Evolutionary conservation across 2,113 vertebrate genomes (phyloP).

Genomic region (Clarias gariepinus): DNA sequence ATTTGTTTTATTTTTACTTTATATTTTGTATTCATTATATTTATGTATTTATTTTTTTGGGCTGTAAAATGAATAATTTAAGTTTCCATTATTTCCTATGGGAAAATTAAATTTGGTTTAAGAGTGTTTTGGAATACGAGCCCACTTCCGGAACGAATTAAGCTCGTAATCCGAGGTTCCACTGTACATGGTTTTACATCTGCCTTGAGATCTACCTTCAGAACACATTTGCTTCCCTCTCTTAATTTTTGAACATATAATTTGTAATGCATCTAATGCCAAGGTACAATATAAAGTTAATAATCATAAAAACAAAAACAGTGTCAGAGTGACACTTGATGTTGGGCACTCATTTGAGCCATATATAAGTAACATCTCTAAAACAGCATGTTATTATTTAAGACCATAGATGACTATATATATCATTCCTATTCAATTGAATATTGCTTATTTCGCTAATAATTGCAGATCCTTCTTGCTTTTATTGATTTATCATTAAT

Average conservation of each 20-base stretch:
- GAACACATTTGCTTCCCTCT: not conserved
- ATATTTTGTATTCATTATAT: too few relatives aligned
- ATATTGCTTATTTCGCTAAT: not conserved
- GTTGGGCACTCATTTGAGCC: not conserved
- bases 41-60: too few relatives aligned
- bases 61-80: too few relatives aligned
- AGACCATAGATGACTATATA: not conserved
- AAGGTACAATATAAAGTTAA: not conserved
- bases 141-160: too few relatives aligned
- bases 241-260: not conserved
- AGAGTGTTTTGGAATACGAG: too few relatives aligned
- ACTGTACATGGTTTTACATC: not conserved
- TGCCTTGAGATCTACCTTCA: constrained; percentile 43
- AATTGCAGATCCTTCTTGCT: not conserved
- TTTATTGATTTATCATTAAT: not conserved
- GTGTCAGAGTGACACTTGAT: not conserved
- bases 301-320: too few relatives aligned
- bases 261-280: not conserved
- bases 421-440: not conserved
- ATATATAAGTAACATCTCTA: not conserved
- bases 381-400: not conserved
- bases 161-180: too few relatives aligned
- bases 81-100: too few relatives aligned
- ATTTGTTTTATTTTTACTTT: too few relatives aligned
- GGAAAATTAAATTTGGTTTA: too few relatives aligned